A percentile compares a stretch with the other conserved stretches of the same genome.
These are phyloP conservation scores for Spermophilus dauricus DNA, from an alignment of 2,113 vertebrate genomes.

Conservation along the genomic window DNA sequence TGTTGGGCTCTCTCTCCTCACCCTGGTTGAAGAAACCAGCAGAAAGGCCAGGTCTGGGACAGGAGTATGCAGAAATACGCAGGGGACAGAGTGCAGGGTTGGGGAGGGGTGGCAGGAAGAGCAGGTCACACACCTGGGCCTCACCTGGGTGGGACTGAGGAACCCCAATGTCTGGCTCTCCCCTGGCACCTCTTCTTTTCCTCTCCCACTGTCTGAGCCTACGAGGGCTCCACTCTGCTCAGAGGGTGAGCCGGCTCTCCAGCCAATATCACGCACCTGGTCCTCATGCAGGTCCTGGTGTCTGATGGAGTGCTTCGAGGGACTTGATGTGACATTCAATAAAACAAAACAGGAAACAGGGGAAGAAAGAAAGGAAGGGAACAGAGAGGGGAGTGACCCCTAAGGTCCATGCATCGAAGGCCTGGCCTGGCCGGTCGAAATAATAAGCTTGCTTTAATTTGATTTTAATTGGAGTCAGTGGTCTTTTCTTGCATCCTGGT, in stretches of 20 bases:
- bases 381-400: background rate
- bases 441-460: too few relatives aligned
- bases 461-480: too few relatives aligned
- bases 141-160: background rate
- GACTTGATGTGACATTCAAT: background rate
- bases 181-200: background rate
- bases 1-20: rapidly evolving
- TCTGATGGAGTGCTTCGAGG: background rate
- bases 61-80: background rate
- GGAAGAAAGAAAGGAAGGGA: background rate
- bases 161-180: too few relatives aligned
- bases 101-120: background rate
- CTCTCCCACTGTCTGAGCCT: background rate
- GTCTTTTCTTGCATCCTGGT: too few relatives aligned
- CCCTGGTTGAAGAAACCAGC: background rate
- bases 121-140: background rate
- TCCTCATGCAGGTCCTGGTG: background rate
- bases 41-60: background rate
- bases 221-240: background rate
- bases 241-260: background rate
- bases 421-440: too few relatives aligned
- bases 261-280: too few relatives aligned
- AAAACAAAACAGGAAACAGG: background rate
- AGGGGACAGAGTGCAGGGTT: background rate
- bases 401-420: background rate